Evolutionary conservation across 2,888 invertebrate genomes (phyloP), one percentile per base, ranked within the genome.

Genomic region (Ichneumon xanthorius): DNA sequence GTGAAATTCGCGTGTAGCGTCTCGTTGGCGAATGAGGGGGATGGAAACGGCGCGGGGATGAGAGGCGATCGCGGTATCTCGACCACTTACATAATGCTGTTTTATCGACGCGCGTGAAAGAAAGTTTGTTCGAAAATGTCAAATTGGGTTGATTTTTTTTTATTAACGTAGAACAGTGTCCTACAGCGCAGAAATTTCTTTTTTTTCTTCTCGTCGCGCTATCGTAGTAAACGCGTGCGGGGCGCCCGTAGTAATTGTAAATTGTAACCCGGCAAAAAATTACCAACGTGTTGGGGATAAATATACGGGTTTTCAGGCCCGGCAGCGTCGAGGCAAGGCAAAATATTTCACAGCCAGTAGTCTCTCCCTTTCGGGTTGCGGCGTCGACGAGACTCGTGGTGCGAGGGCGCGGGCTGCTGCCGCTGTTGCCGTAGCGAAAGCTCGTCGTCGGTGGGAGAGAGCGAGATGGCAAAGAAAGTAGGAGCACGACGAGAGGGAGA

Each of bases 381-480:
- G 50, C 58, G 48, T 58, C 73, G 48, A 65, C 78, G 72, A 80
- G 70, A 73, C 48, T 61, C 80, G 50, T 9, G 68, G 70, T 63
- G 70, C 79, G 72, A 80, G 53, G 70, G 79, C 76, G 55, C 65
- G 63, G 72, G 77, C 65, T 71, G 72, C 73, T 30, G 65, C 75
- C 19, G 76, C 26, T 58, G 85, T 65, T 58, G 73, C 63, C 37
- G 37, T 58, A 50, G 73, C 26, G 61, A 65, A 77, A 65, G 61
- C 71, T 67, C 65, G 68, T 68, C 75, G 70, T 67, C 45, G 80
- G 26, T 37, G 87, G 81, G 86, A 87, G 79, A 86, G 70, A 77
- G 79, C 65, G 80, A 80, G 87, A 86, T 68, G 80, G 86, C 65
- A 50, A n/a, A 53, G 65, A 48, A 85, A 80, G 65, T 79, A 84